phyloP scores from a whole-genome alignment of 2,797 vertebrate genomes.

The Orientallactaga sibirica region DNA sequence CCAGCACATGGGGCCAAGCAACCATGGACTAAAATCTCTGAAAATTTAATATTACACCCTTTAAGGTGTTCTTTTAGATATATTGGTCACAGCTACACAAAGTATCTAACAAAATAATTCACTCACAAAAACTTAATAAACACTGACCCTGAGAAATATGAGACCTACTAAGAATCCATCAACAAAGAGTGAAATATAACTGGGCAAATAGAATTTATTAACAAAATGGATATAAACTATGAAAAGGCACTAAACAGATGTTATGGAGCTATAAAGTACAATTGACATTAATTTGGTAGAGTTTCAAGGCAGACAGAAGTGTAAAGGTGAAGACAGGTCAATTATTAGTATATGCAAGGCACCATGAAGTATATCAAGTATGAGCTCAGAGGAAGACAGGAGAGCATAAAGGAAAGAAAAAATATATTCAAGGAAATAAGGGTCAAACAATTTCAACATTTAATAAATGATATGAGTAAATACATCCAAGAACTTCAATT shows the following conservation, averaged over 20 bases:
- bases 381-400: neutral
- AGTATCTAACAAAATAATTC: neutral
- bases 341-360: neutral
- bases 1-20: no score
- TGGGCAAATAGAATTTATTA: neutral
- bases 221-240: neutral
- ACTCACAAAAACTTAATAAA: neutral
- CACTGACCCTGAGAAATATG: neutral
- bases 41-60: neutral
- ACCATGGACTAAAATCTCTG: neutral
- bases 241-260: neutral
- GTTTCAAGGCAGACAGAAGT: neutral
- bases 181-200: neutral
- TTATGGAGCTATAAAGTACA: neutral
- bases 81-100: neutral
- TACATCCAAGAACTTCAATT: neutral
- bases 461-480: neutral
- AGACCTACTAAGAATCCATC: neutral
- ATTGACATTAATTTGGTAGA: neutral
- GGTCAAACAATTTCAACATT: neutral
- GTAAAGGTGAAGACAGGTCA: neutral
- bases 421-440: neutral
- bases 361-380: neutral
- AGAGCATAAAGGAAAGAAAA: neutral
- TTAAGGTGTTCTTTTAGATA: neutral